phyloP scores from a whole-genome alignment of 2,113 vertebrate species.

The Hemichromis elongatus region DNA sequence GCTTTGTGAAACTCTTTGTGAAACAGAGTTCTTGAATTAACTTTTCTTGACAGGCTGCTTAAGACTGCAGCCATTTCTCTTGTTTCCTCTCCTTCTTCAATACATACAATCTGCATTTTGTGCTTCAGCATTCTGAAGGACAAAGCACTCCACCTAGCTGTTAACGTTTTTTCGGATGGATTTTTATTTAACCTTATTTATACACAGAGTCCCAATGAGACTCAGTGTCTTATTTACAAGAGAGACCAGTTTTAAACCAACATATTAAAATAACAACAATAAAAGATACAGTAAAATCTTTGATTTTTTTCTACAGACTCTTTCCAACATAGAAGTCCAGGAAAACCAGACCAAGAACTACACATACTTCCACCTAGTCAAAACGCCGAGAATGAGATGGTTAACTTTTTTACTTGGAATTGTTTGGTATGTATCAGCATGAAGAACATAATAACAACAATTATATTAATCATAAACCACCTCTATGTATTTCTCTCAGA shows the following conservation, averaged over 20 bases:
- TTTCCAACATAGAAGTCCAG: background rate
- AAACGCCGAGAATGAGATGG: slow-evolving; percentile 38
- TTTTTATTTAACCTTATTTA: too few relatives aligned
- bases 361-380: slow-evolving; percentile 36
- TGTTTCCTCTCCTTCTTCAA: background rate
- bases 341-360: slow-evolving; percentile 19
- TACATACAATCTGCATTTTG: background rate
- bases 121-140: background rate
- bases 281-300: background rate
- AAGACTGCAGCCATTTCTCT: background rate
- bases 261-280: background rate
- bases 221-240: background rate
- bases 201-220: background rate
- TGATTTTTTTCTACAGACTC: slow-evolving; percentile 6
- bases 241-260: background rate
- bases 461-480: background rate
- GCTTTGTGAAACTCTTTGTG: background rate
- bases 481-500: background rate
- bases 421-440: slow-evolving; percentile 48
- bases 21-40: background rate
- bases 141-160: background rate
- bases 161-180: too few relatives aligned
- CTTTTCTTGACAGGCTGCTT: fast-evolving
- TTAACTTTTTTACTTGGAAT: slow-evolving; percentile 21
- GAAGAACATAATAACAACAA: background rate